Conservation (phyloP, 2,113 vertebrate species). For the Nothocercus nigrocapillus region DNA sequence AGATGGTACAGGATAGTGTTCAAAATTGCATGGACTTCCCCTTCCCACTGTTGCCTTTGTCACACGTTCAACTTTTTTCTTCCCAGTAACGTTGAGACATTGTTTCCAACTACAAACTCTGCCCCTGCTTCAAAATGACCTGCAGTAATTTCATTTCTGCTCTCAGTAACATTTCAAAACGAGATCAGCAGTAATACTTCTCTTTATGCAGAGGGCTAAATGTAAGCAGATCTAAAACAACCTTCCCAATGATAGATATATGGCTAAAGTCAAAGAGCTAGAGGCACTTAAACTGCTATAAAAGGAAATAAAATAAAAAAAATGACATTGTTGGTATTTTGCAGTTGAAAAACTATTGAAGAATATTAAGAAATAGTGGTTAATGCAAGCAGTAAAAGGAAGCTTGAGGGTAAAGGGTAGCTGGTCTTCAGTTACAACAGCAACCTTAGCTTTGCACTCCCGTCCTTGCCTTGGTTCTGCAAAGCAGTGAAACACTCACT, state of each 20-base stretch:
- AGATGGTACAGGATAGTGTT: neutral
- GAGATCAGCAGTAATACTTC: conserved; percentile 36
- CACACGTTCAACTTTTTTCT: neutral
- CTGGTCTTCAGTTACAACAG: neutral
- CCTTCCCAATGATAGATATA: conserved; percentile 7
- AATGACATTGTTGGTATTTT: neutral
- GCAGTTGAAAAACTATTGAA: conserved; percentile 14
- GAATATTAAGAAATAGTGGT: conserved; percentile 7
- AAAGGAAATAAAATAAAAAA: neutral
- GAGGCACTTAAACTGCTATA: conserved; percentile 9
- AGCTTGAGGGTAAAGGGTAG: neutral
- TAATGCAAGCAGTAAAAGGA: neutral
- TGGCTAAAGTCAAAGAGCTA: conserved; percentile 19
- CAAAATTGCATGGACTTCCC: neutral
- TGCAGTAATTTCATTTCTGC: conserved; percentile 34
- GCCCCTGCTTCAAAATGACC: conserved; percentile 16
- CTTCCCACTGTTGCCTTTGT: neutral
- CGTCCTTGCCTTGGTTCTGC: neutral
- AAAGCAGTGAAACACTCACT: neutral
- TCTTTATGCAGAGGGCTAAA: conserved; percentile 19
- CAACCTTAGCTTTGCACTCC: neutral
- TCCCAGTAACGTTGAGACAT: neutral
- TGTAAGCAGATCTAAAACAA: conserved; percentile 9
- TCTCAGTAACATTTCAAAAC: conserved; percentile 38
- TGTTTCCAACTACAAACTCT: neutral